A percentile compares a stretch with the other conserved stretches of the same genome.
phyloP scores from a whole-genome alignment of 2,797 vertebrate genomes.

The Sebastiscus tertius region DNA sequence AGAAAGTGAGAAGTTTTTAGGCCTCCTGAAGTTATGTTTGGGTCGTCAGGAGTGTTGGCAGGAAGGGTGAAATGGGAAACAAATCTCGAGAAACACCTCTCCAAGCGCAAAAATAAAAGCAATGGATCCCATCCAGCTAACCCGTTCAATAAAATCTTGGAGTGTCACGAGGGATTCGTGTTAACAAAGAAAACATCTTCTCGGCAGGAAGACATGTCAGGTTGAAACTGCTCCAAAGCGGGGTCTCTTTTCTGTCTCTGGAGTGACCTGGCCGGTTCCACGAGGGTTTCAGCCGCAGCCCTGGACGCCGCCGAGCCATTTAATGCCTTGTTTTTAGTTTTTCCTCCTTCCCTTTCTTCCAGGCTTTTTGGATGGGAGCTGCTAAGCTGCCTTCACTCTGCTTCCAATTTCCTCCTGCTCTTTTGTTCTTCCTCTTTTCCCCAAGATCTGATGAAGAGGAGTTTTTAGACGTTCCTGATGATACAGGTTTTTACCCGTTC shows the following conservation, averaged over 20 bases:
- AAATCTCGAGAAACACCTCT: constrained; percentile 18
- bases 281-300: constrained; percentile 41
- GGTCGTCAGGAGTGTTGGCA: constrained; percentile 46
- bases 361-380: constrained; percentile 68
- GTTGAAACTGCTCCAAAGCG: constrained; percentile 40
- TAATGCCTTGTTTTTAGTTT: constrained; percentile 72
- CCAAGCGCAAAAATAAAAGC: constrained; percentile 27
- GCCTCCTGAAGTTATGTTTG: constrained; percentile 28
- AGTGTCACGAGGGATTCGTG: constrained; percentile 41
- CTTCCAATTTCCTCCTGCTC: constrained; percentile 77
- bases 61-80: constrained; percentile 30
- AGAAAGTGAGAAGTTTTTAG: constrained; percentile 36
- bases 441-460: constrained; percentile 64
- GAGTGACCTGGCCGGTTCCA: constrained; percentile 44
- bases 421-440: constrained; percentile 70
- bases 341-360: constrained; percentile 59
- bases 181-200: constrained; percentile 52
- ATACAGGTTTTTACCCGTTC: constrained; percentile 65
- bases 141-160: constrained; percentile 37
- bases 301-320: constrained; percentile 49
- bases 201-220: constrained; percentile 45
- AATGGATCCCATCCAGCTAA: constrained; percentile 33
- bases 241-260: constrained; percentile 42
- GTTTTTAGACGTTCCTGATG: constrained; percentile 57
- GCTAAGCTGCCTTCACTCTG: constrained; percentile 71